Evolutionary conservation across 2,113 vertebrate genomes (phyloP).

Genomic region (Polypterus bichir): DNA sequence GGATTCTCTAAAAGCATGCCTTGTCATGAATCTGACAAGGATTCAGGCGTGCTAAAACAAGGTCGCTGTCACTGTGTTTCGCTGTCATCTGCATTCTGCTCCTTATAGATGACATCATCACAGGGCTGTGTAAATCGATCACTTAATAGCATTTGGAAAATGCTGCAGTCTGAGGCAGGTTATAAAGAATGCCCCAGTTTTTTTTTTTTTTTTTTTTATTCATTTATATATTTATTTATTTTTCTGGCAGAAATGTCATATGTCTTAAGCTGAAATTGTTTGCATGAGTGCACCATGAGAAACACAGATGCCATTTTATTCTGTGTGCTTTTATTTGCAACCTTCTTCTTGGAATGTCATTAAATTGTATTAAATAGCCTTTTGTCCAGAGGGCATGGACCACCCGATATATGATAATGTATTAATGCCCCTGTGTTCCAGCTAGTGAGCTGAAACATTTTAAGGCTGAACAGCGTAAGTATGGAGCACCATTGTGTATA

Average conservation of each 20-base stretch:
- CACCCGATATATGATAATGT: slow-evolving; percentile 98
- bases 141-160: slow-evolving; percentile 75
- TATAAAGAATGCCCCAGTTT: slow-evolving; percentile 60
- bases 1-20: slow-evolving; percentile 63
- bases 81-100: slow-evolving; percentile 68
- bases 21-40: slow-evolving; percentile 64
- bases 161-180: slow-evolving; percentile 60
- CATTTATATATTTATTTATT: slow-evolving; percentile 1
- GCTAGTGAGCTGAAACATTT: slow-evolving; percentile 88
- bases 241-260: slow-evolving; percentile 68
- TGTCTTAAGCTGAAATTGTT: slow-evolving; percentile 68
- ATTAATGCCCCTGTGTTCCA: slow-evolving; percentile 91
- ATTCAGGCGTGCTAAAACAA: slow-evolving; percentile 62
- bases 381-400: slow-evolving; percentile 97
- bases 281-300: slow-evolving; percentile 82
- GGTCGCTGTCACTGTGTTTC: slow-evolving; percentile 63
- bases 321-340: slow-evolving; percentile 70
- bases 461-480: slow-evolving; percentile 72
- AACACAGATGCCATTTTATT: slow-evolving; percentile 94
- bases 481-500: slow-evolving; percentile 70
- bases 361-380: slow-evolving; percentile 99
- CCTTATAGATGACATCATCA: slow-evolving; percentile 77
- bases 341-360: slow-evolving; percentile 92
- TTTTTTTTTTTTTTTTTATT: slow-evolving; percentile 33
- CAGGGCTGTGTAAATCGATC: slow-evolving; percentile 72